Base-by-base conservation (phyloP, 1,140 invertebrate species). In the Nebria ingens region DNA sequence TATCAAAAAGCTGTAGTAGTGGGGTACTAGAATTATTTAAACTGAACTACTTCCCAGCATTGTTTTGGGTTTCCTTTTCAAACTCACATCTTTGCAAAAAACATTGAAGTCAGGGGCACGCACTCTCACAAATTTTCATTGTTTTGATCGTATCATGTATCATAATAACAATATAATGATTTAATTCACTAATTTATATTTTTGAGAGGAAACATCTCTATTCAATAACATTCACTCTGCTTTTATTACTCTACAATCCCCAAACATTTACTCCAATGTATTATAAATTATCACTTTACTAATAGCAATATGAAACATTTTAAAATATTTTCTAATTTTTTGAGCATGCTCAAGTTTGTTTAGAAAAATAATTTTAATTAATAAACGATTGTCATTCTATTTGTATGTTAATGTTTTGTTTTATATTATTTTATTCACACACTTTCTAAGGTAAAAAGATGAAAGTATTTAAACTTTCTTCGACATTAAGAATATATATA, bases 21-120 rank as follows among this genome's bases (percentile, higher is more conserved):
- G 21, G 22, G 50, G 50, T 19, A 51, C 12, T 20, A 17, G 9
- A 49, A 23, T 19, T 23, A 34, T 40, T 51, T 22, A 40, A 21
- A 53, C 15, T 54, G 56, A 54, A 25, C 53, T 50, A 61, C 45
- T 65, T 65, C 63, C 56, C 63, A 65, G 58, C 56, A 65, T 65
- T 65, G 63, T 65, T 57, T 59, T 23, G 23, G 56, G 56, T 58
- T 58, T 58, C 57, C 57, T 58, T 58, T 58, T 54, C 51, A 58
- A 45, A 21, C 49, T 51, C 17, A 19, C 19, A 12, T 1, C 49
- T 51, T 12, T 51, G 25, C 21, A 51, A 51, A n/a, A 19, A 52
- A 52, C 51, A 25, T 25, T 52, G 23, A 52, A 23, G 23, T 23
- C 51, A 52, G 51, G 23, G 21, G 51, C 51, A 52, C n/a, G 19